phyloP scores from a whole-genome alignment of 1,140 invertebrate genomes.

The Lethocerus indicus region DNA sequence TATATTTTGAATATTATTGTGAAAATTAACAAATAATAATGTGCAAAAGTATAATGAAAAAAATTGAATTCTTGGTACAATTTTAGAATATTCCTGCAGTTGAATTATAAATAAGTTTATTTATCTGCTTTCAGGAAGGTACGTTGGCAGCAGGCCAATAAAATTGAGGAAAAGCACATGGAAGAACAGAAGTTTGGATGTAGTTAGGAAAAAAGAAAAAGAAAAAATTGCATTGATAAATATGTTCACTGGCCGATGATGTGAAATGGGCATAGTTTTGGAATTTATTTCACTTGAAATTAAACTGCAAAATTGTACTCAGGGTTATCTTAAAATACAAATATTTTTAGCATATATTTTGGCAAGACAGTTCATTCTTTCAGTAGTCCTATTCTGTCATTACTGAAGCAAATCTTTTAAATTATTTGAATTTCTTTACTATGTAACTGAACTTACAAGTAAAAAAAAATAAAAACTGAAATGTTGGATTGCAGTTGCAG shows the following conservation, averaged over 20 bases:
- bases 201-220: conserved; percentile 89
- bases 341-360: too few relatives aligned
- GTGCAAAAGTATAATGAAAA: background rate
- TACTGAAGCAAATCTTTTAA: too few relatives aligned
- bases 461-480: too few relatives aligned
- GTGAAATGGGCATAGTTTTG: too few relatives aligned
- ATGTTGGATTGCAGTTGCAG: too few relatives aligned
- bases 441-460: too few relatives aligned
- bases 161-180: conserved; percentile 93
- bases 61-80: background rate
- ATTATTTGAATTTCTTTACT: too few relatives aligned
- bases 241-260: conserved; percentile 34
- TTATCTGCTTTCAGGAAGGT: conserved; percentile 45
- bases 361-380: too few relatives aligned
- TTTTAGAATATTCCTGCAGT: background rate
- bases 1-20: background rate
- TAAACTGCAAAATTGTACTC: too few relatives aligned
- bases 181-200: conserved; percentile 84
- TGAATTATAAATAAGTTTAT: background rate
- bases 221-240: conserved; percentile 66
- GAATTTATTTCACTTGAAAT: too few relatives aligned
- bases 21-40: background rate
- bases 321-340: too few relatives aligned
- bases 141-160: conserved; percentile 95
- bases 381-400: too few relatives aligned